Percentiles rank a stretch among this genome's conserved stretches.
These are phyloP conservation scores for Australoheros scitulus DNA, from an alignment of 2,113 vertebrate genomes.

Conservation along the genomic window DNA sequence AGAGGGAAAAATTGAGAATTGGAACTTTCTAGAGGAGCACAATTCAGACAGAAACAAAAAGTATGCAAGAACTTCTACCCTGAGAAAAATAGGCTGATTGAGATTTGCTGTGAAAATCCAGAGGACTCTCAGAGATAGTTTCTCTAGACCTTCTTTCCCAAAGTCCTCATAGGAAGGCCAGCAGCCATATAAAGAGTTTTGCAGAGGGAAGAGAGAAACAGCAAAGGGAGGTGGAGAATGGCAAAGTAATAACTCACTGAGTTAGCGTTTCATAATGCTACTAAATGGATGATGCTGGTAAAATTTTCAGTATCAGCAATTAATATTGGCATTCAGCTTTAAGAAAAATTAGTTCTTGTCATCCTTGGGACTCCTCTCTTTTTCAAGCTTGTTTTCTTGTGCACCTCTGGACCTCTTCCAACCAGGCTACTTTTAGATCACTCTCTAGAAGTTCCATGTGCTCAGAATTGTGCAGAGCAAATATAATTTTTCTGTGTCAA, in stretches of 20 bases:
- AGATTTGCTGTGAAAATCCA: constrained; percentile 13
- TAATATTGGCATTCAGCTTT: not conserved
- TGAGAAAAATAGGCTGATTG: constrained; percentile 37
- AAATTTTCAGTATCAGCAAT: not conserved
- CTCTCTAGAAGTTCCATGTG: not conserved
- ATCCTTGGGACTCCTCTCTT: not conserved
- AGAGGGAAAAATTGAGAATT: constrained; percentile 59
- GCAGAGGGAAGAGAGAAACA: not conserved
- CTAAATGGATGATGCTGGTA: not conserved
- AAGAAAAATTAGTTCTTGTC: not conserved
- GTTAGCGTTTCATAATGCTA: not conserved
- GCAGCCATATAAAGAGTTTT: constrained; percentile 15
- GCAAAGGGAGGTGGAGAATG: not conserved
- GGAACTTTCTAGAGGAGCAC: constrained; percentile 28
- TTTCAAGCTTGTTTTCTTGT: not conserved
- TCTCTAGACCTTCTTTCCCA: not conserved
- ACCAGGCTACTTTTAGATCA: not conserved
- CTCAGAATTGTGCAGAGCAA: not conserved
- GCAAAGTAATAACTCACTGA: not conserved
- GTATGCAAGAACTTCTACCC: not conserved
- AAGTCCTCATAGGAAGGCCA: constrained; percentile 4
- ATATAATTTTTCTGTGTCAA: not conserved
- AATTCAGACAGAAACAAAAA: not conserved
- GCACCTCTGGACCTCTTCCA: not conserved
- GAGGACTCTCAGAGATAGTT: not conserved